Percentiles rank a stretch among this genome's conserved stretches.
phyloP scores from a whole-genome alignment of 2,888 invertebrate genomes.

The Hirtodrosophila cameraria region DNA sequence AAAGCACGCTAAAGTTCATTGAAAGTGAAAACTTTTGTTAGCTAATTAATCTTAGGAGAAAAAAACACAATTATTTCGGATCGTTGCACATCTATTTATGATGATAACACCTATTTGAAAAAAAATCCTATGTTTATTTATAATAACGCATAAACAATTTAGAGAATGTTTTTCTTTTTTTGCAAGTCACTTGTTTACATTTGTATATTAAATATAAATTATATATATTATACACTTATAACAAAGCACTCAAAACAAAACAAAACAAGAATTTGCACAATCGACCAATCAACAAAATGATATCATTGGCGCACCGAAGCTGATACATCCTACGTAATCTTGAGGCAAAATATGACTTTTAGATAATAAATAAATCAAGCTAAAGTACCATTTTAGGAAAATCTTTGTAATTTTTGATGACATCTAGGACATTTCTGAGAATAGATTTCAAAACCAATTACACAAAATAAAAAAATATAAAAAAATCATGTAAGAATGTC shows the following conservation, averaged over 20 bases:
- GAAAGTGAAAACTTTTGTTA: not conserved
- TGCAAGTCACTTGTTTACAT: not conserved
- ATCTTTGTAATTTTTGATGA: too few species aligned
- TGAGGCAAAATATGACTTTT: too few species aligned
- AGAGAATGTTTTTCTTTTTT: slow-evolving; percentile 3
- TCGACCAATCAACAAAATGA: not conserved
- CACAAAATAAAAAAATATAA: too few species aligned
- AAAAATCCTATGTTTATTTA: not conserved
- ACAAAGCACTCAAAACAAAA: not conserved
- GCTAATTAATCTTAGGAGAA: slow-evolving; percentile 5
- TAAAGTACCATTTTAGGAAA: too few species aligned
- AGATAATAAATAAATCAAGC: too few species aligned
- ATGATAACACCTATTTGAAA: not conserved
- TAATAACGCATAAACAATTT: not conserved
- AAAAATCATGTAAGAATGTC: too few species aligned
- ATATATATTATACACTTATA: slow-evolving; percentile 1
- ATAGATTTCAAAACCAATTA: too few species aligned
- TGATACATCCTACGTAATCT: not conserved
- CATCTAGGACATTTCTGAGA: too few species aligned
- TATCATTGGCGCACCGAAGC: not conserved
- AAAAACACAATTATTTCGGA: slow-evolving; percentile 1
- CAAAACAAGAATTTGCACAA: not conserved
- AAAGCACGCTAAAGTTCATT: not conserved
- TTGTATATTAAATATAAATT: slow-evolving; percentile 1
- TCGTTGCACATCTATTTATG: not conserved